Evolutionary conservation across 2,113 vertebrate genomes (phyloP).

Genomic region (Promerops cafer): DNA sequence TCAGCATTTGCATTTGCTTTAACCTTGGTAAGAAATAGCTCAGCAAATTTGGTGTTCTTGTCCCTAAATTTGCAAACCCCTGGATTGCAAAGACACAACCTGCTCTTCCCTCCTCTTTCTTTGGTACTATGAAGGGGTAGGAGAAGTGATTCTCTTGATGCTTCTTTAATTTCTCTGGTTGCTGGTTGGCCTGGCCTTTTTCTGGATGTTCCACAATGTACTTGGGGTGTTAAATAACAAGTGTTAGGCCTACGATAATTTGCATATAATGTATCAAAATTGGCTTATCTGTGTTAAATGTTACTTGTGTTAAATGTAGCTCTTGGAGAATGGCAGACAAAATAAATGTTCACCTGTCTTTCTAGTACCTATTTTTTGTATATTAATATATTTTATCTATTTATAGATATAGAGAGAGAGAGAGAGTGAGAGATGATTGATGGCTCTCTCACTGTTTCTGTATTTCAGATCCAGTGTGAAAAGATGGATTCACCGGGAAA

Average conservation of each 20-base stretch:
- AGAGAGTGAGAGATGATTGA: neutral
- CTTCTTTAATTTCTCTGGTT: neutral
- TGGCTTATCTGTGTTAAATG: neutral
- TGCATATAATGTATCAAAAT: neutral
- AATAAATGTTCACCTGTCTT: neutral
- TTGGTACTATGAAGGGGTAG: neutral
- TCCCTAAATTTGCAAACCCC: neutral
- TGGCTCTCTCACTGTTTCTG: conserved; percentile 24
- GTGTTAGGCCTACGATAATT: neutral
- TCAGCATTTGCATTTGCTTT: neutral
- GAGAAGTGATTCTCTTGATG: neutral
- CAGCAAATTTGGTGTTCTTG: neutral
- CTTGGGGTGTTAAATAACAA: neutral
- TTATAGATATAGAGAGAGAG: neutral
- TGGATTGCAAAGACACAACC: neutral
- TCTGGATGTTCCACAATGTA: neutral
- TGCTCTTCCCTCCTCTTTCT: neutral
- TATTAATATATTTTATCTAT: neutral
- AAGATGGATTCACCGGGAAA: conserved; percentile 45
- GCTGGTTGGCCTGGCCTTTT: neutral
- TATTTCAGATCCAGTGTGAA: conserved; percentile 68
- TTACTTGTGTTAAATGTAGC: neutral
- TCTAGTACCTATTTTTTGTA: neutral
- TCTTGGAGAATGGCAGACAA: neutral
- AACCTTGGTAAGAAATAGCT: neutral